Base-by-base conservation (phyloP, 2,113 vertebrate genomes). In the Casuarius casuarius region DNA sequence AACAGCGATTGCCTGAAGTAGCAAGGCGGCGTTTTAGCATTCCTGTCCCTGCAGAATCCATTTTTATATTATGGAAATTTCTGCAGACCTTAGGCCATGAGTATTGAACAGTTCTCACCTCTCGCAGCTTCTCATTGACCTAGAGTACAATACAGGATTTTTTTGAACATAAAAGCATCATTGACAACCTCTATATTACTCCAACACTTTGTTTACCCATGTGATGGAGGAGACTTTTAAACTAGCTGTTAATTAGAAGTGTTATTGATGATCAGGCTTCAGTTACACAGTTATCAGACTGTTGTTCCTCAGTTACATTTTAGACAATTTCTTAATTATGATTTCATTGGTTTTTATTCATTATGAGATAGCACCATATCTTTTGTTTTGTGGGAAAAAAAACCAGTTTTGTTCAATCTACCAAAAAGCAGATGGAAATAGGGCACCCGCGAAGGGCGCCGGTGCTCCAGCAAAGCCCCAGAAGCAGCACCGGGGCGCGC, bases 81-180 rank as follows among this genome's bases (percentile, higher is more conserved):
- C 95, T 95, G 90, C 90, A 97, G 96, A 98, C 97, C 98, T 98
- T 96, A 97, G 98, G 98, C 98, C 96, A 98, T 94, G 91, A 95
- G 95, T 98, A 98, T 98, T 98, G 98, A 98, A 96, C 98, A 97
- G 95, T 92, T 94, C 96, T 98, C 97, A 97, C 98, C 97, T 98
- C 97, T 96, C 93, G 82, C 97, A 97, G 97, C 94, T 98, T 96
- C 97, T 93, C 97, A 97, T 97, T 98, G 98, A 98, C 98, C 97
- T 95, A 89, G 75, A 87, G 96, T 92, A 97, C 97, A 98, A 94
- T 92, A 97, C 87, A 97, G 95, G 77, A 83, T 92, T 97, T 96
- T 97, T 98, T 96, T 97, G 95, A 98, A 98, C 98, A 98, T 98
- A 89, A 98, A 98, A 98, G 97, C 97, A 89, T 95, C 96, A 97